These are phyloP conservation scores for Numenius phaeopus DNA, from an alignment of 2,797 vertebrate genomes.

Conservation along the genomic window DNA sequence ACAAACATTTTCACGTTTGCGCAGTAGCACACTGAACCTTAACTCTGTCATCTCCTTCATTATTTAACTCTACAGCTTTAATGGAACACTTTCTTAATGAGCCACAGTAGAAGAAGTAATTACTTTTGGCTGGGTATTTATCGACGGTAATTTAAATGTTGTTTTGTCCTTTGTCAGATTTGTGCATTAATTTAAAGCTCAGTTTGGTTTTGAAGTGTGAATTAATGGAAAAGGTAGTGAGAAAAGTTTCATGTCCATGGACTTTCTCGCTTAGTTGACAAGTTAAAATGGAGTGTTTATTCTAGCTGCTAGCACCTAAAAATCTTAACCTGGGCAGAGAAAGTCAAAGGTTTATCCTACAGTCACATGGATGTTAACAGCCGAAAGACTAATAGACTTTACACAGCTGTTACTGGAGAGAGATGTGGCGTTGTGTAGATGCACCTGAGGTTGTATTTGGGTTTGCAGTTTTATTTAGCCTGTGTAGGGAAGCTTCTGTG, in stretches of 20 bases:
- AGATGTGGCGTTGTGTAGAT: not conserved
- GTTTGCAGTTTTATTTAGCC: not conserved
- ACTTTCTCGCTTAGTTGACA: not conserved
- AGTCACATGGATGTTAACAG: not conserved
- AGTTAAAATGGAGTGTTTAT: not conserved
- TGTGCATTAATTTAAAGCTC: constrained; percentile 17
- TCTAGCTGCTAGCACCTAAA: not conserved
- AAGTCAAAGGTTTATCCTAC: not conserved
- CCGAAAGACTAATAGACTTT: not conserved
- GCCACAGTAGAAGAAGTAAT: not conserved
- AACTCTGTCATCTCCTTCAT: constrained; percentile 28
- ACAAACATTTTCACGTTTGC: not conserved
- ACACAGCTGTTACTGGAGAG: not conserved
- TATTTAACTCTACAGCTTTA: constrained; percentile 43
- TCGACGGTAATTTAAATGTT: constrained; percentile 14
- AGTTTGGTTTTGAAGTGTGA: not conserved
- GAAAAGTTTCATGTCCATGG: not conserved
- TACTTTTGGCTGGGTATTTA: constrained; percentile 18
- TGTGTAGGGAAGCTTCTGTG: not conserved
- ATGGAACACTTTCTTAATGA: constrained; percentile 31
- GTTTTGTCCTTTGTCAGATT: constrained; percentile 35
- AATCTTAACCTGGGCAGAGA: not conserved
- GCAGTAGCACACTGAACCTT: not conserved
- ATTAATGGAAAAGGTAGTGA: not conserved
- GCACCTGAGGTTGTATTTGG: not conserved